Evolutionary conservation across 1,140 invertebrate genomes (phyloP).

Genomic region (Acromyrmex echinatior): DNA sequence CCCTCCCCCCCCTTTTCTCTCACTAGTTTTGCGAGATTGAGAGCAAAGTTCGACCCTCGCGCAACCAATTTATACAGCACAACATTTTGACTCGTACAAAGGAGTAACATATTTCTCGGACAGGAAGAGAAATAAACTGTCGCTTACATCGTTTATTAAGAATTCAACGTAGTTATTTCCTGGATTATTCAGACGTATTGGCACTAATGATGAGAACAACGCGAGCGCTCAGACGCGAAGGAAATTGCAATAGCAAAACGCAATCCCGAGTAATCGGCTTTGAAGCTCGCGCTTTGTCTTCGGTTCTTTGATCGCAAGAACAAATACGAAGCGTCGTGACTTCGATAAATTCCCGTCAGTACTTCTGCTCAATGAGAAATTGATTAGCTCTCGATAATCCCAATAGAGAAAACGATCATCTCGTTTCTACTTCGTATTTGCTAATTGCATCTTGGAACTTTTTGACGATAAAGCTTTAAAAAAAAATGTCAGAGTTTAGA

Average conservation of each 20-base stretch:
- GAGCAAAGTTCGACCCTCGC: conserved; percentile 41
- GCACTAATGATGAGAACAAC: conserved; percentile 66
- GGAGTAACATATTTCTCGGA: background rate
- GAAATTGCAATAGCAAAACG: conserved; percentile 66
- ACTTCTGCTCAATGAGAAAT: conserved; percentile 56
- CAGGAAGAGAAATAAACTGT: conserved; percentile 26
- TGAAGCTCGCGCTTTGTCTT: conserved; percentile 68
- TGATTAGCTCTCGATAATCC: conserved; percentile 61
- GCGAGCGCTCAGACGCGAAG: conserved; percentile 13
- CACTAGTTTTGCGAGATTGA: conserved; percentile 56
- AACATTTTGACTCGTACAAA: conserved; percentile 23
- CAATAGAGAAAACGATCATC: conserved; percentile 48
- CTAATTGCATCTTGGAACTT: conserved; percentile 36
- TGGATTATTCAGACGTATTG: conserved; percentile 60
- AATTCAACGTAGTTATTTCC: conserved; percentile 58
- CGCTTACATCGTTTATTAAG: conserved; percentile 23
- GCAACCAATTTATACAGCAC: conserved; percentile 31
- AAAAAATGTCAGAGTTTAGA: background rate
- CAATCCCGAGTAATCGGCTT: conserved; percentile 66
- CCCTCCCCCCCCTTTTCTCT: background rate
- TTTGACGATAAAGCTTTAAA: conserved; percentile 12
- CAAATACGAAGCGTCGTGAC: conserved; percentile 59
- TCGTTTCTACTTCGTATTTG: conserved; percentile 37
- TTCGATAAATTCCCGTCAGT: conserved; percentile 65
- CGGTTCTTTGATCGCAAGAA: conserved; percentile 65